Base-by-base conservation (phyloP, 2,888 invertebrate genomes). In the Volucella bombylans region DNA sequence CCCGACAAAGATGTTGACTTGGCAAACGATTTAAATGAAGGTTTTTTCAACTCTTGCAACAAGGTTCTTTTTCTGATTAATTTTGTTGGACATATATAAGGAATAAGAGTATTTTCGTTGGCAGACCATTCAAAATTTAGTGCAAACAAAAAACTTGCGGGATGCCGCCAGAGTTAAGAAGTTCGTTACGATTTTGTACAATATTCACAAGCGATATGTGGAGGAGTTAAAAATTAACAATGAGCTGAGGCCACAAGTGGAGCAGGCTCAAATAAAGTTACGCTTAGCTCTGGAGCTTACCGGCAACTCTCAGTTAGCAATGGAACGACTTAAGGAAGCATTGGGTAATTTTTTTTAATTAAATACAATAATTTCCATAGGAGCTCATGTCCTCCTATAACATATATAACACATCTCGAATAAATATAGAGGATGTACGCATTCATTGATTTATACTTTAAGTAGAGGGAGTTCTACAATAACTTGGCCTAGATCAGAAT, bases 271-370 rank as follows among this genome's bases (percentile, higher is more conserved):
- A 39, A 54, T 86, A 1, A 90, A 90, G 73, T 76, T 91, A 10
- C 82, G 81, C 1, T 45, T 89, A 64, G 89, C 91, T 1, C 74
- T 91, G 38, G 88, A 89, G 18, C 41, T 90, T n/a, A 89, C 90
- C 0, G 85, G 87, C 2, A 87, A 87, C 2, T 90, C 91, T 2
- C 87, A 89, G 18, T 86, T 87, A 1, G 88, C 90, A 43, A 87
- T 91, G 87, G 86, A 87, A 1, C 81, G 87, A 9, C 47, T 91
- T 43, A 88, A 88, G 1, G 87, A 87, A 11, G 87, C 88, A 4
- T 77, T 90, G 23, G 88, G 89, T 89, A 86, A 78, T 67, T 62
- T 15, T 52, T 65, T 64, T 49, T 14, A 49, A 41, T 68, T 49
- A 0, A n/a, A 14, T 18, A 18, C 18, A 18, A 18, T 11, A 11